These are phyloP conservation scores for Pangasius djambal DNA, from an alignment of 2,797 vertebrate genomes.

Conservation along the genomic window DNA sequence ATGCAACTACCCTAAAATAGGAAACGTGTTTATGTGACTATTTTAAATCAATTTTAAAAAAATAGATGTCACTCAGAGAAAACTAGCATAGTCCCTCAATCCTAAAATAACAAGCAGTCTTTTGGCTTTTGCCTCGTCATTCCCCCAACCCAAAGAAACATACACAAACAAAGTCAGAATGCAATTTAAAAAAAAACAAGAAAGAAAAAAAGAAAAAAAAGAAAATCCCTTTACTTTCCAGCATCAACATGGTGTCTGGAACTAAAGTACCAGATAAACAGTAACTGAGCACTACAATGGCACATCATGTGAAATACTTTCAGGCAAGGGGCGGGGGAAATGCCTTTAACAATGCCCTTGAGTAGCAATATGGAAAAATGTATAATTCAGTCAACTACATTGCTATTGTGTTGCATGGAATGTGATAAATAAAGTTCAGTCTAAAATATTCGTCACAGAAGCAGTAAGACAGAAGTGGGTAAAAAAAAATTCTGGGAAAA, in stretches of 20 bases:
- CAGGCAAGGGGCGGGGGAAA: not conserved
- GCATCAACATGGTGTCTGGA: not conserved
- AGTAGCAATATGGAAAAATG: not conserved
- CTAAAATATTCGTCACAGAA: not conserved
- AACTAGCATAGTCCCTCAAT: not conserved
- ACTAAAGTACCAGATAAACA: not conserved
- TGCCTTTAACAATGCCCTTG: not conserved
- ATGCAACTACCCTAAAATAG: not conserved
- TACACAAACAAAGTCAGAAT: constrained; percentile 5
- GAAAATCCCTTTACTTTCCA: not conserved
- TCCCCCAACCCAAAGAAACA: not conserved
- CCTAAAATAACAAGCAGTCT: not conserved
- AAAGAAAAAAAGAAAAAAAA: not conserved
- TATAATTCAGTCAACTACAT: not conserved
- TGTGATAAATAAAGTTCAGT: not conserved
- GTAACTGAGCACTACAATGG: constrained; percentile 3
- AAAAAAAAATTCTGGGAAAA: not conserved
- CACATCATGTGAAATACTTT: not conserved
- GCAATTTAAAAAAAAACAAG: not conserved
- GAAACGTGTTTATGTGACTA: not conserved
- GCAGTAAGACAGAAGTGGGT: not conserved
- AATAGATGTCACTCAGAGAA: not conserved
- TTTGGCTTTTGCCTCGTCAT: not conserved
- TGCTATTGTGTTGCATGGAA: not conserved
- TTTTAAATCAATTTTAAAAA: not conserved